A percentile compares a stretch with the other conserved stretches of the same genome.
phyloP scores from a whole-genome alignment of 2,888 invertebrate species.

The Xiphydria camelus region DNA sequence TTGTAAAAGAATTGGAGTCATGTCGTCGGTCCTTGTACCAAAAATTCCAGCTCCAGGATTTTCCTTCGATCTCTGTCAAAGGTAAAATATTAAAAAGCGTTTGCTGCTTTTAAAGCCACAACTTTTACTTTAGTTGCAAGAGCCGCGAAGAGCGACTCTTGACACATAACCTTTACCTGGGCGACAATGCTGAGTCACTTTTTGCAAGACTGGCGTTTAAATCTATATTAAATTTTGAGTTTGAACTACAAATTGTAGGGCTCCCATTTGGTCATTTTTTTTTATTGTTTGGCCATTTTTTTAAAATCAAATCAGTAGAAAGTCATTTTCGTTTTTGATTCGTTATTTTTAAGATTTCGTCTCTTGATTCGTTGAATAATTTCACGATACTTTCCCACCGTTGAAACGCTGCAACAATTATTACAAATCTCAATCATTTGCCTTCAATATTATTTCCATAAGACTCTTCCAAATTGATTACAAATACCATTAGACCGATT shows the following conservation, averaged over 20 bases:
- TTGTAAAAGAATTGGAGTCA: no score
- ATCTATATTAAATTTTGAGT: conserved; percentile 2
- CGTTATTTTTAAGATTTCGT: no score
- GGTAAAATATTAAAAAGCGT: no score
- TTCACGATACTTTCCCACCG: no score
- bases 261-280: not conserved
- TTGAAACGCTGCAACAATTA: no score
- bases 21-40: conserved; percentile 72
- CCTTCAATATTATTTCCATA: no score
- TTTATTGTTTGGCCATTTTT: not conserved
- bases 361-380: no score
- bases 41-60: conserved; percentile 76
- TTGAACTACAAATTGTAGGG: conserved; percentile 6
- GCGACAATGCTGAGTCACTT: conserved; percentile 54
- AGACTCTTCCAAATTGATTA: no score
- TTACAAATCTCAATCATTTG: no score
- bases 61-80: conserved; percentile 81
- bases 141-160: not conserved
- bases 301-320: conserved; percentile 6
- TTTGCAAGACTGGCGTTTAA: conserved; percentile 6
- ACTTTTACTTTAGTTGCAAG: no score
- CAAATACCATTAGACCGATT: no score
- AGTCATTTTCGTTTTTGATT: conserved; percentile 13
- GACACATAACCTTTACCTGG: conserved; percentile 38
- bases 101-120: no score